A percentile compares a stretch with the other conserved stretches of the same genome.
Conservation (phyloP, 2,888 invertebrate genomes). For the Dorcus hopei region DNA sequence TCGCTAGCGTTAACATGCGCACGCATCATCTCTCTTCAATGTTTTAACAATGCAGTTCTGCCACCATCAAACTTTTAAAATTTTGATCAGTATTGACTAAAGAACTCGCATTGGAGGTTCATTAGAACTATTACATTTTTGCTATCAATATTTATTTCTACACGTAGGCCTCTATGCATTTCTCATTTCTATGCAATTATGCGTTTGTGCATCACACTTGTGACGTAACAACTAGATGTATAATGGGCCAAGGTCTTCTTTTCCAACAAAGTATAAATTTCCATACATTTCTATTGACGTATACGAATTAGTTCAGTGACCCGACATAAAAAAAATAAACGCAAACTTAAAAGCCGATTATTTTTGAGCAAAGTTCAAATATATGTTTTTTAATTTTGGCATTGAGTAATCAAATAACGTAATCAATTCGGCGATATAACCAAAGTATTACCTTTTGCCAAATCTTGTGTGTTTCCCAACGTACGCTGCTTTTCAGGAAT, state of each 20-base stretch:
- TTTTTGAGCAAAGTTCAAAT: no score
- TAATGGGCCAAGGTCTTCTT: conserved; percentile 18
- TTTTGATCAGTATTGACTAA: conserved; percentile 25
- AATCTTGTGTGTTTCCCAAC: no score
- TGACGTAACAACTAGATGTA: conserved; percentile 13
- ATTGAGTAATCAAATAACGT: no score
- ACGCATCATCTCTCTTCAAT: conserved; percentile 31
- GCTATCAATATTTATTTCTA: conserved; percentile 41
- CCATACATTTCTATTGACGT: no score
- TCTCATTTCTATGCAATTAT: conserved; percentile 13
- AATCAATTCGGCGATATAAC: no score
- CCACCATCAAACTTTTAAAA: conserved; percentile 29
- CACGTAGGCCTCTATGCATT: conserved; percentile 37
- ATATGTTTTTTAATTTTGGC: no score
- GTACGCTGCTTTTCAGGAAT: no score
- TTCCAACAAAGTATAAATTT: neutral
- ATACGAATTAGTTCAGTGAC: no score
- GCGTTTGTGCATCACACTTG: conserved; percentile 13
- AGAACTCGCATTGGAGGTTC: conserved; percentile 9
- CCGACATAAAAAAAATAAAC: no score
- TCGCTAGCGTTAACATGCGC: conserved; percentile 39
- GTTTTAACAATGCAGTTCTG: conserved; percentile 30
- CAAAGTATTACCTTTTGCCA: no score
- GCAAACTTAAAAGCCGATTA: no score
- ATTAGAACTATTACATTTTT: conserved; percentile 3